Conservation (phyloP, 2,797 vertebrate species). For the Taeniopygia guttata region DNA sequence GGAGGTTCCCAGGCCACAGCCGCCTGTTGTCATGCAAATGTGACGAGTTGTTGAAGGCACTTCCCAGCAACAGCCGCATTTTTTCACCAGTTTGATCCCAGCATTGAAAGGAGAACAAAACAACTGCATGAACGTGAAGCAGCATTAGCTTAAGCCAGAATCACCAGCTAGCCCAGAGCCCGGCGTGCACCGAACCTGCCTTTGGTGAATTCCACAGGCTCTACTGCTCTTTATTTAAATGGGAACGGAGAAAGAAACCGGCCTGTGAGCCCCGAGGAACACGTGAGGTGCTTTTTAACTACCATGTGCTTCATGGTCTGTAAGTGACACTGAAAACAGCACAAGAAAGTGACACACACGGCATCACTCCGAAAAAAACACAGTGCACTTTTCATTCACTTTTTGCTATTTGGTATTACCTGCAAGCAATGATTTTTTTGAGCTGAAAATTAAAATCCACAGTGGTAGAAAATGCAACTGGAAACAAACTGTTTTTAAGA, state of each 20-base stretch:
- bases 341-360: background rate
- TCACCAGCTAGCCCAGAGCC: background rate
- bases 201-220: background rate
- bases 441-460: background rate
- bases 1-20: slow-evolving; percentile 10
- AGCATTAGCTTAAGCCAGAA: background rate
- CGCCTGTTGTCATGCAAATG: slow-evolving; percentile 26
- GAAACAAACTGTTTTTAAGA: background rate
- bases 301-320: background rate
- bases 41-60: slow-evolving; percentile 13
- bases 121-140: background rate
- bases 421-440: background rate
- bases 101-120: slow-evolving; percentile 54
- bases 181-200: background rate
- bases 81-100: slow-evolving; percentile 31
- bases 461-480: background rate
- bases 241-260: background rate
- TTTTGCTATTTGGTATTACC: background rate
- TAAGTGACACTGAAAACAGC: background rate
- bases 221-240: background rate
- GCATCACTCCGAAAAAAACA: accelerated
- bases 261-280: background rate
- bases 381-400: background rate
- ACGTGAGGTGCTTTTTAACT: background rate
- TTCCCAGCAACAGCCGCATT: slow-evolving; percentile 43